These are phyloP conservation scores for Drosophila setosimentum DNA, from an alignment of 2,888 invertebrate species.

Conservation along the genomic window DNA sequence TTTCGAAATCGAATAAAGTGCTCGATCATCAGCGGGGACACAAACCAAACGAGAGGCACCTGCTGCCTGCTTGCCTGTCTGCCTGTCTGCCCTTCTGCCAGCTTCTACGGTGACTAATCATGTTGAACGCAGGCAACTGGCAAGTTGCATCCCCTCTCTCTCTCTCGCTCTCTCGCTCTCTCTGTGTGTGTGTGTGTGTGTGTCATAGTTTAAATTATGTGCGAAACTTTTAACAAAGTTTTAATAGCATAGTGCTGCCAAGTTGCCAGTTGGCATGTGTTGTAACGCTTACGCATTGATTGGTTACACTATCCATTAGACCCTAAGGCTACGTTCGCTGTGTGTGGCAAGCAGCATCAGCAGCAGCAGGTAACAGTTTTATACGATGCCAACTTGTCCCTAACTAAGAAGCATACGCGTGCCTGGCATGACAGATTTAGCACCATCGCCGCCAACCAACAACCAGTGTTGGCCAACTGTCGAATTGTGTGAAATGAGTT, in stretches of 20 bases:
- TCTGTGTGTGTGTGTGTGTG: background rate
- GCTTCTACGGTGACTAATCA: constrained; percentile 61
- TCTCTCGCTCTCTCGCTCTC: constrained; percentile 11
- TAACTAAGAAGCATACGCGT: constrained; percentile 57
- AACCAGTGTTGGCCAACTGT: constrained; percentile 19
- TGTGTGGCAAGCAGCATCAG: constrained; percentile 20
- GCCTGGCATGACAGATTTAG: constrained; percentile 64
- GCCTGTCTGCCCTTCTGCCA: constrained; percentile 3
- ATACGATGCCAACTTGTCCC: constrained; percentile 41
- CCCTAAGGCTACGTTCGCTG: background rate
- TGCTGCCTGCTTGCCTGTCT: constrained; percentile 13
- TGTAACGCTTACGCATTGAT: constrained; percentile 66
- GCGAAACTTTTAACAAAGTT: constrained; percentile 73
- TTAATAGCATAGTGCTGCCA: constrained; percentile 69
- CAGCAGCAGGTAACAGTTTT: constrained; percentile 28
- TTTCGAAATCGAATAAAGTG: constrained; percentile 46
- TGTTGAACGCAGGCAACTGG: constrained; percentile 29
- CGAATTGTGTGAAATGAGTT: constrained; percentile 58
- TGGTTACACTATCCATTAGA: constrained; percentile 67
- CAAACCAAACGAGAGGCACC: constrained; percentile 14
- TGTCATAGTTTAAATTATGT: constrained; percentile 78
- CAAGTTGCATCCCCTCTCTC: constrained; percentile 33
- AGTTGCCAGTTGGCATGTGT: constrained; percentile 51
- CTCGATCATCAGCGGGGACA: constrained; percentile 54
- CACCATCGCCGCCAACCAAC: background rate